Evolutionary conservation across 2,888 invertebrate species (phyloP).

Genomic region (Melanargia galathea): DNA sequence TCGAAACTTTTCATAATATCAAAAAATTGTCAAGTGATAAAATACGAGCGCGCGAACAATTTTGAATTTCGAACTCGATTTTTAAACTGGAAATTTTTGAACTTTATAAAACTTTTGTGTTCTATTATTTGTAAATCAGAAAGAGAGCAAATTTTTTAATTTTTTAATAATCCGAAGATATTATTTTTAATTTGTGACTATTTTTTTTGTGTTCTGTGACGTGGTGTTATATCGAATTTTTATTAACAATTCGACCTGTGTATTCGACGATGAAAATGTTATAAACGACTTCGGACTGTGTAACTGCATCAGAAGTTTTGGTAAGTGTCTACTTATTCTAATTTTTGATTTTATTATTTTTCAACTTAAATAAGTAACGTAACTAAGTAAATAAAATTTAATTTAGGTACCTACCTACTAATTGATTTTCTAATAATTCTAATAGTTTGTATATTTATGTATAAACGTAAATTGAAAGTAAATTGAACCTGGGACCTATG

Average conservation of each 20-base stretch:
- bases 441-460: too few relatives aligned
- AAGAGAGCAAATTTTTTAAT: neutral
- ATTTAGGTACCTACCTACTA: too few relatives aligned
- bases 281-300: neutral
- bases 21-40: neutral
- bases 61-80: constrained; percentile 4
- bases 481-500: too few relatives aligned
- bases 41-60: neutral
- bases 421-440: too few relatives aligned
- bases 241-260: too few relatives aligned
- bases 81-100: neutral
- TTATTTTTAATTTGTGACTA: neutral
- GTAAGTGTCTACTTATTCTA: neutral
- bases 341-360: neutral
- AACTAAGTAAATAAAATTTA: too few relatives aligned
- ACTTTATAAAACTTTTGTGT: neutral
- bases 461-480: too few relatives aligned
- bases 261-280: constrained; percentile 1
- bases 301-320: neutral
- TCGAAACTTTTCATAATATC: neutral
- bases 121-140: neutral
- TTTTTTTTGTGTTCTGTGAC: constrained; percentile 1
- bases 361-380: neutral
- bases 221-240: neutral
- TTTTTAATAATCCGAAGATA: neutral